Evolutionary conservation across 2,888 invertebrate species (phyloP), one percentile per base, ranked within the genome.

Genomic region (Cheilosia soror): DNA sequence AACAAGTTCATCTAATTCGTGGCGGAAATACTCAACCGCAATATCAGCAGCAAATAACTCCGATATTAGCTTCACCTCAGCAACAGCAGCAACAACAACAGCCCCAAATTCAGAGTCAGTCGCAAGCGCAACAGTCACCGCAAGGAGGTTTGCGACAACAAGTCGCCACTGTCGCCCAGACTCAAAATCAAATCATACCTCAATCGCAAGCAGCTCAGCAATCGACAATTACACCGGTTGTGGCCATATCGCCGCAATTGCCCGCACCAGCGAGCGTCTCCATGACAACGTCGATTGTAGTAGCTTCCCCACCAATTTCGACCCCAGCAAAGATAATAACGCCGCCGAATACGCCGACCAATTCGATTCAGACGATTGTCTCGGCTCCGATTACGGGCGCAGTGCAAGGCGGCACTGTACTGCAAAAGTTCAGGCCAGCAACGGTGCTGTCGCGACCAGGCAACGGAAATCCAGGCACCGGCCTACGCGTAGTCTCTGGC

Each of bases 361-460:
- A 81, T 53, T 27, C 85, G n/a, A 76, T 84, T 49, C 84, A 84
- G 27, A 76, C 60, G 2, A 72, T 85, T 11, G 76, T 81, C n/a
- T 80, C 85, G 5, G 63, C 81, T 5, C 81, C 85, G 13, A 77
- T 85, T 2, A 68, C 76, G 1, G 84, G 80, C 2, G 57, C 76
- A 15, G 81, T 81, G 3, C 85, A 85, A 44, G 85, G 81, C 4
- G 87, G 87, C 3, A 87, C 88, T 29, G 88, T 90, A n/a, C 60
- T 91, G 29, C 91, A 91, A 86, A 91, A 91, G 73, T 90, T 91
- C 69, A 89, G 91, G 4, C 88, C 90, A 3, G 88, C 84, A 49
- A 75, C 89, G 0, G 87, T 89, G 27, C 78, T 89, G 4, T 85
- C 89, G 1, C 88, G 90, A 15, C 73, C 89, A 6, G 63, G 88